A percentile compares a stretch with the other conserved stretches of the same genome.
These are phyloP conservation scores for Paramormyrops hopkinsi DNA, from an alignment of 2,797 vertebrate genomes.

Conservation along the genomic window DNA sequence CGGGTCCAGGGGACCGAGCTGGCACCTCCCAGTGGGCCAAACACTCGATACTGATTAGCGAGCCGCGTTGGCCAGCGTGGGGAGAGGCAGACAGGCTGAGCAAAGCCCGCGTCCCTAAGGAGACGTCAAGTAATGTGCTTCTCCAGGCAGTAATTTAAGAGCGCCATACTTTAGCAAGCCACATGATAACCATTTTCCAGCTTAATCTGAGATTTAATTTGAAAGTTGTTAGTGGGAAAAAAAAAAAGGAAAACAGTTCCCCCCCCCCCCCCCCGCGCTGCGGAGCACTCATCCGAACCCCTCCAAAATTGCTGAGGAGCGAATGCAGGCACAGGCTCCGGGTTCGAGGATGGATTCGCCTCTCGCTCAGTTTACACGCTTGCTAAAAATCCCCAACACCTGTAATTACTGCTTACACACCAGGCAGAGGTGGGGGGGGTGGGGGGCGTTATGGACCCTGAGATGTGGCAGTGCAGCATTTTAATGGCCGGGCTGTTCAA, in stretches of 20 bases:
- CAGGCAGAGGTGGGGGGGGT: background rate
- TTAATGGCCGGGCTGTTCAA: background rate
- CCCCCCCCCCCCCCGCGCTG: background rate
- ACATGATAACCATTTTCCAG: conserved; percentile 24
- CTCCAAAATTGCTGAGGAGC: background rate
- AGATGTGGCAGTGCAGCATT: background rate
- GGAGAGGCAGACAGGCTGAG: background rate
- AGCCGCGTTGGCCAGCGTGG: background rate
- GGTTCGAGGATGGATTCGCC: background rate
- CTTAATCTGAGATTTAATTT: conserved; percentile 26
- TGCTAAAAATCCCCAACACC: background rate
- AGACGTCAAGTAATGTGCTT: conserved; percentile 11
- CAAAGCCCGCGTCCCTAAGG: background rate
- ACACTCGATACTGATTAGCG: background rate
- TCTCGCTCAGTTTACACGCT: background rate
- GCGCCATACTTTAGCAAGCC: conserved; percentile 1
- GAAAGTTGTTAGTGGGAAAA: conserved; percentile 11
- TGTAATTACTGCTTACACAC: background rate
- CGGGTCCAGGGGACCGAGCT: background rate
- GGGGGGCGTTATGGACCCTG: background rate
- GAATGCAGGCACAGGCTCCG: background rate
- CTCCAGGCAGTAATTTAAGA: conserved; percentile 11
- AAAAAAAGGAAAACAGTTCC: background rate
- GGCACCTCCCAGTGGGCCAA: background rate
- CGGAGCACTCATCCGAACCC: background rate